These are phyloP conservation scores for Otolemur garnettii DNA, from an alignment of 2,113 vertebrate species.

Conservation along the genomic window DNA sequence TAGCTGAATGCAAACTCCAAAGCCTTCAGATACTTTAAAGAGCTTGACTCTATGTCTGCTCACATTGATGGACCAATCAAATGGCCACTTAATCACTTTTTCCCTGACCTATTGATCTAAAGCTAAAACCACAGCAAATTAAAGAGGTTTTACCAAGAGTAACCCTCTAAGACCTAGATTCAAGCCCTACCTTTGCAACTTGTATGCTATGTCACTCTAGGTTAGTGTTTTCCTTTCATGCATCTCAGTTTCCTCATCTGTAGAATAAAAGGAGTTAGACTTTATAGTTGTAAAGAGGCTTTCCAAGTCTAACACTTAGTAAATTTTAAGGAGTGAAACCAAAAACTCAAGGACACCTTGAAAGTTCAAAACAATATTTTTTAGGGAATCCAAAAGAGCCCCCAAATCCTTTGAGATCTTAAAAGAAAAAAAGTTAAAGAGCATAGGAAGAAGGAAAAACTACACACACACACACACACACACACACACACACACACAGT, in stretches of 20 bases:
- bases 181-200: constrained; percentile 2
- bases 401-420: constrained; percentile 34
- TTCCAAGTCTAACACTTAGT: constrained; percentile 28
- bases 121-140: constrained; percentile 55
- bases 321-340: not conserved
- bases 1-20: constrained; percentile 70
- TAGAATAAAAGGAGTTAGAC: not conserved
- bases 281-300: not conserved
- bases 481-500: not conserved
- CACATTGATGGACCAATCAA: constrained; percentile 10
- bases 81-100: constrained; percentile 35
- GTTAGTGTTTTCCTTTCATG: not conserved
- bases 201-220: not conserved
- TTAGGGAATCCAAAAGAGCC: not conserved
- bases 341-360: constrained; percentile 49
- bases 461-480: not conserved
- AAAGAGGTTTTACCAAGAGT: constrained; percentile 33
- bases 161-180: constrained; percentile 26
- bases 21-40: constrained; percentile 61
- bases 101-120: not conserved
- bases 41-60: constrained; percentile 5
- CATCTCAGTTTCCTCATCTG: constrained; percentile 29
- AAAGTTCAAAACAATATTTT: constrained; percentile 59
- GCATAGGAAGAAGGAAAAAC: not conserved
- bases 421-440: constrained; percentile 21